Percentiles rank a stretch among this genome's conserved stretches.
Evolutionary conservation across 1,140 invertebrate species (phyloP).

Genomic region (Eumeta japonica): DNA sequence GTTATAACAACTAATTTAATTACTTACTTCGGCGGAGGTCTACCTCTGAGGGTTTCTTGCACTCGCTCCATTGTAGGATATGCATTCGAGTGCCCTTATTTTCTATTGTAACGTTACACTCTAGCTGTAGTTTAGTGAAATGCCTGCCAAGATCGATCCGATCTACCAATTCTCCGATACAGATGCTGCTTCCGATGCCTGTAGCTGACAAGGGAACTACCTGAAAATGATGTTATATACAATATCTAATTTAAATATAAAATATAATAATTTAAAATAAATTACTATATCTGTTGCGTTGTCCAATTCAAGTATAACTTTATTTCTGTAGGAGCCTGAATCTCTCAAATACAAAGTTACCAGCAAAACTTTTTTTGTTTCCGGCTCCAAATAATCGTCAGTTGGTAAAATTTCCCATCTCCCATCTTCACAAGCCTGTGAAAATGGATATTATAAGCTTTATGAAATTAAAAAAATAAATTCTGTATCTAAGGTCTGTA

Average conservation of each 20-base stretch:
- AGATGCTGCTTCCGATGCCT: constrained; percentile 41
- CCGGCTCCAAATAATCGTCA: constrained; percentile 33
- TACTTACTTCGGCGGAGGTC: constrained; percentile 28
- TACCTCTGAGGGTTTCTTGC: constrained; percentile 42
- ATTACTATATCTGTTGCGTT: constrained; percentile 48
- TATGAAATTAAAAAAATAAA: too few species aligned
- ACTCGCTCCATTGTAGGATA: constrained; percentile 39
- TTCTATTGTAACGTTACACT: constrained; percentile 37
- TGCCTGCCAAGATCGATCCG: constrained; percentile 34
- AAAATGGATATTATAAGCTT: not conserved
- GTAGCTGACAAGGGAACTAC: constrained; percentile 38
- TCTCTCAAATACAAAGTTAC: constrained; percentile 35
- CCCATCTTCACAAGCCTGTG: constrained; percentile 19
- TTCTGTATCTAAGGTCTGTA: too few species aligned
- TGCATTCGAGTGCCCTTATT: constrained; percentile 42
- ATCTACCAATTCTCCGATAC: constrained; percentile 34
- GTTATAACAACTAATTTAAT: constrained; percentile 5
- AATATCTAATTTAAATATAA: not conserved
- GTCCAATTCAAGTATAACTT: constrained; percentile 41
- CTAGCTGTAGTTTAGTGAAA: constrained; percentile 41
- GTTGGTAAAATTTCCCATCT: constrained; percentile 36
- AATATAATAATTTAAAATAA: constrained; percentile 6
- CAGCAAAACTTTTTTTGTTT: constrained; percentile 32
- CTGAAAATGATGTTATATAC: constrained; percentile 15
- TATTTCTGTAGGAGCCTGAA: constrained; percentile 37